Conservation (phyloP, 2,888 invertebrate genomes). For the Stenodera caucasica region DNA sequence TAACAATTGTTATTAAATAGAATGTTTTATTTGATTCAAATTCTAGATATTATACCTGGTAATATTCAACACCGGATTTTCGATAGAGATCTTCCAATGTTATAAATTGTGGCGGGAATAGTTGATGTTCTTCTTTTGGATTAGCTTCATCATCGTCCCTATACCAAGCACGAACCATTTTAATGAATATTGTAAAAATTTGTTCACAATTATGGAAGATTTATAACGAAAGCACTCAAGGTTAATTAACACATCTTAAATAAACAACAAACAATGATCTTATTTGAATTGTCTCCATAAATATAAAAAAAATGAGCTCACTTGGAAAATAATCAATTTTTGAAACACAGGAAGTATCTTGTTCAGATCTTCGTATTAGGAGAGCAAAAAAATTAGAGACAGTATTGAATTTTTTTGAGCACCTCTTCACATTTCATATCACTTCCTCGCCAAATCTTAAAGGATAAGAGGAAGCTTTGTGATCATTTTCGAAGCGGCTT, state of each 20-base stretch:
- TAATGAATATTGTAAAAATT: slow-evolving; percentile 8
- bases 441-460: too few species aligned
- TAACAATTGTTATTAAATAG: slow-evolving; percentile 5
- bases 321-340: too few species aligned
- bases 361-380: too few species aligned
- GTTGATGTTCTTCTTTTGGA: slow-evolving; percentile 78
- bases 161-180: slow-evolving; percentile 83
- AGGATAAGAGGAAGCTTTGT: too few species aligned
- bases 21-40: background rate
- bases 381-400: too few species aligned
- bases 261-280: too few species aligned
- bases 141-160: slow-evolving; percentile 69
- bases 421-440: too few species aligned
- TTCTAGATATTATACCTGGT: slow-evolving; percentile 61
- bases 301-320: too few species aligned
- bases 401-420: too few species aligned
- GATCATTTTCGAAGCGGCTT: too few species aligned
- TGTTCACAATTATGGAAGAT: background rate
- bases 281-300: too few species aligned
- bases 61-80: slow-evolving; percentile 80
- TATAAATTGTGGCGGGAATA: slow-evolving; percentile 70
- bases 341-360: too few species aligned
- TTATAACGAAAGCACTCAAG: background rate
- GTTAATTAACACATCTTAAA: background rate
- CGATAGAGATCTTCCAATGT: slow-evolving; percentile 65